Conservation (phyloP, 1,140 invertebrate species). For the Macrosteles quadrilineatus region DNA sequence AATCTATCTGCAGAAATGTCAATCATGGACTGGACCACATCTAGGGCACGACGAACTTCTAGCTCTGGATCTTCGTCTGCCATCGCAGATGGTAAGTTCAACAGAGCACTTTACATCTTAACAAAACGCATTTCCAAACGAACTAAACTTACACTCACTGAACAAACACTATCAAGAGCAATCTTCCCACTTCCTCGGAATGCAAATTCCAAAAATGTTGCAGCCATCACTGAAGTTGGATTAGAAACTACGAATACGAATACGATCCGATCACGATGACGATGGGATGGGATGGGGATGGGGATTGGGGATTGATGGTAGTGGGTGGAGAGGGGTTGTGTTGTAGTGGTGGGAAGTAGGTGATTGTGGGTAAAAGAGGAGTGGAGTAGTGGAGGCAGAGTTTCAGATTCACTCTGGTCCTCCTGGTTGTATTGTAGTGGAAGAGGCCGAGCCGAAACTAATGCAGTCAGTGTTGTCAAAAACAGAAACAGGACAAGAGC, state of each 20-base stretch:
- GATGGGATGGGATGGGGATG: too few species aligned
- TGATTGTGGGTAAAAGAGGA: too few species aligned
- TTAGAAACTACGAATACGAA: background rate
- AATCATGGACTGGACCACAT: conserved; percentile 86
- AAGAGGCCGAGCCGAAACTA: too few species aligned
- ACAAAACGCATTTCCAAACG: background rate
- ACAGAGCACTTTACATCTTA: background rate
- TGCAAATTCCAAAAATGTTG: background rate
- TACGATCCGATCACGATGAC: too few species aligned
- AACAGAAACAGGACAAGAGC: too few species aligned
- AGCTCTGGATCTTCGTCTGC: conserved; percentile 40
- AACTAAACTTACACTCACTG: background rate
- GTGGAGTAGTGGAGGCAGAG: too few species aligned
- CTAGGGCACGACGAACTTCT: conserved; percentile 37
- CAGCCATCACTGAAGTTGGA: conserved; percentile 12
- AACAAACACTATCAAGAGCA: background rate
- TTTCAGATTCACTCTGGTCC: too few species aligned
- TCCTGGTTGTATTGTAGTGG: too few species aligned
- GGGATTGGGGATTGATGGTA: too few species aligned
- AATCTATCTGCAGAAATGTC: conserved; percentile 90
- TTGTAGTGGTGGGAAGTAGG: too few species aligned
- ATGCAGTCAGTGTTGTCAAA: too few species aligned
- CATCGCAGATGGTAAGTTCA: conserved; percentile 29
- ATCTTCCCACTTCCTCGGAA: background rate
- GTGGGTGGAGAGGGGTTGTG: too few species aligned